Conservation (phyloP, 2,888 invertebrate genomes). For the Tiliacea citrago region DNA sequence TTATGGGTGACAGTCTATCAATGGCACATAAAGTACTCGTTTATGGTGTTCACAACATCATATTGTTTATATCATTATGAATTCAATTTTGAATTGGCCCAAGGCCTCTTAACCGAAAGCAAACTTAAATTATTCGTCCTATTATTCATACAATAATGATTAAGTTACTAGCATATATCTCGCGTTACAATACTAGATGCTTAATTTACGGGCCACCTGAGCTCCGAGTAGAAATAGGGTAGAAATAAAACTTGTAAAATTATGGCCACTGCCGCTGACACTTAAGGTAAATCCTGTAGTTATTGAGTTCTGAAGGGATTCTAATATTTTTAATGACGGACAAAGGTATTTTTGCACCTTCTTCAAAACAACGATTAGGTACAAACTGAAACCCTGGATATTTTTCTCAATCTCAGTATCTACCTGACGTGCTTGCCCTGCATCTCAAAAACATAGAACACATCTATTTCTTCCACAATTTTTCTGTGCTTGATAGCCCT, state of each 20-base stretch:
- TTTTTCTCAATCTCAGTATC: not conserved
- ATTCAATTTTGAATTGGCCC: conserved; percentile 34
- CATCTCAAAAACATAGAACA: not conserved
- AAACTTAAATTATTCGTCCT: not conserved
- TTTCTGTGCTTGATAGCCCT: not conserved
- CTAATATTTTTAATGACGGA: not conserved
- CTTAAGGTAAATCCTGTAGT: not conserved
- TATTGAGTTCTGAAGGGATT: not conserved
- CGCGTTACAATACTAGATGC: not conserved
- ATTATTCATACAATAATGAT: not conserved
- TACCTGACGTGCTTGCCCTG: not conserved
- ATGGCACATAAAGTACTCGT: conserved; percentile 16
- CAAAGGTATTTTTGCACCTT: not conserved
- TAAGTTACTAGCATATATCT: not conserved
- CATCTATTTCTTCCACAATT: not conserved
- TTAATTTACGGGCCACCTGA: not conserved
- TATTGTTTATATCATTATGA: not conserved
- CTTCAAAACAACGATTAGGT: not conserved
- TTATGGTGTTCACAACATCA: conserved; percentile 7
- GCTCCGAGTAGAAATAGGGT: not conserved
- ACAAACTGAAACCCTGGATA: too few relatives aligned
- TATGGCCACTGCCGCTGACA: not conserved
- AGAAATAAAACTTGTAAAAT: not conserved
- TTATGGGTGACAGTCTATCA: conserved; percentile 20
- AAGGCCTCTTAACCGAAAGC: conserved; percentile 13